Conservation (phyloP, 2,797 vertebrate species). For the Ficedula albicollis region DNA sequence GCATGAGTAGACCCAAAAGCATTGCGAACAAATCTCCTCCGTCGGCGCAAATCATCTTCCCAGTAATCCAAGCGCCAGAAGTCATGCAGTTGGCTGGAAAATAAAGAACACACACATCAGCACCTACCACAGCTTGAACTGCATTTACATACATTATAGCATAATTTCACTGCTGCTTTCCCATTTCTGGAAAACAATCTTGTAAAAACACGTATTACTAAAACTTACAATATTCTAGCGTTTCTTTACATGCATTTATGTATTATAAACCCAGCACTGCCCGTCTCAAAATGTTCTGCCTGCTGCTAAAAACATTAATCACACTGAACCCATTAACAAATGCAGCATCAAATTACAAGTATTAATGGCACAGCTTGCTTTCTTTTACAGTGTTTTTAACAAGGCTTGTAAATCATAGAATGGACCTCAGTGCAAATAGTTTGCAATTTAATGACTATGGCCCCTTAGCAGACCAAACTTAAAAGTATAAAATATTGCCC, state of each 20-base stretch:
- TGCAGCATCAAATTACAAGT: slow-evolving; percentile 92
- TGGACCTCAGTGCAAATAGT: slow-evolving; percentile 87
- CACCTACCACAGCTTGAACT: background rate
- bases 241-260: slow-evolving; percentile 44
- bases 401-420: slow-evolving; percentile 96
- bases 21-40: slow-evolving; percentile 94
- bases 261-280: slow-evolving; percentile 50
- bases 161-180: slow-evolving; percentile 23
- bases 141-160: slow-evolving; percentile 18
- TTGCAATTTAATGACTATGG: slow-evolving; percentile 91
- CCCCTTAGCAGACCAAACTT: slow-evolving; percentile 86
- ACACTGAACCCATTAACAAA: slow-evolving; percentile 89
- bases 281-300: slow-evolving; percentile 70
- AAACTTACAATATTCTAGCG: slow-evolving; percentile 8
- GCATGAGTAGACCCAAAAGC: slow-evolving; percentile 94
- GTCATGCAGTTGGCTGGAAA: slow-evolving; percentile 89
- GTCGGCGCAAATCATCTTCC: slow-evolving; percentile 95
- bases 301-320: slow-evolving; percentile 85
- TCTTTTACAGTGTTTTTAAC: slow-evolving; percentile 93
- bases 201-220: slow-evolving; percentile 25
- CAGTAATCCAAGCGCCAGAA: slow-evolving; percentile 99
- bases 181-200: background rate
- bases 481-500: slow-evolving; percentile 90
- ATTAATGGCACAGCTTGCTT: slow-evolving; percentile 91
- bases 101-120: slow-evolving; percentile 57